A percentile compares a stretch with the other conserved stretches of the same genome.
phyloP scores from a whole-genome alignment of 30 jellyfish, hydroid and myxozoan species.

The Aurelia sp. region DNA sequence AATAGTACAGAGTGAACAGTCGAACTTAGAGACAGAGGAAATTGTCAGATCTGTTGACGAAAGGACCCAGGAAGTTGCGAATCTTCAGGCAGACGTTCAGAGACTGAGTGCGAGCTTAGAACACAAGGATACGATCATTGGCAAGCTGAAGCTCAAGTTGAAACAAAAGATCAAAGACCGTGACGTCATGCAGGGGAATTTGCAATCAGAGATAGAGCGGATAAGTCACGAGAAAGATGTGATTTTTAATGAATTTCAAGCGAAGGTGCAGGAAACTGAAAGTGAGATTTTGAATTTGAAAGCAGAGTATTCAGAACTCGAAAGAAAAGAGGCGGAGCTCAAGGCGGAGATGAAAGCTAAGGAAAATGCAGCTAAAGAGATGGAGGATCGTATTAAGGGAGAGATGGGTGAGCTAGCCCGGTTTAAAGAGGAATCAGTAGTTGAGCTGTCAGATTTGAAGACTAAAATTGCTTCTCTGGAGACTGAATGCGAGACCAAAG shows the following conservation, averaged over 20 bases:
- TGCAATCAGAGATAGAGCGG: constrained; percentile 84
- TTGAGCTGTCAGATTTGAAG: constrained; percentile 2
- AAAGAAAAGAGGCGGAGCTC: background rate
- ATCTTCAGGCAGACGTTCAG: constrained; percentile 23
- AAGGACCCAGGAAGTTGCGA: constrained; percentile 5
- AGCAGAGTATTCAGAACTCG: constrained; percentile 20
- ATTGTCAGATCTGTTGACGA: constrained; percentile 49
- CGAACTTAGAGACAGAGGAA: constrained; percentile 50
- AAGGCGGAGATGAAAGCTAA: constrained; percentile 6
- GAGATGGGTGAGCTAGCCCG: constrained; percentile 1
- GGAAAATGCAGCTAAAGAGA: background rate
- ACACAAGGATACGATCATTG: constrained; percentile 79
- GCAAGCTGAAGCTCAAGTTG: constrained; percentile 81
- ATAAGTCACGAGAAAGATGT: constrained; percentile 80
- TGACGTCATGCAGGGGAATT: constrained; percentile 71
- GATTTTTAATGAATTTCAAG: constrained; percentile 81
- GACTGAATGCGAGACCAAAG: constrained; percentile 29
- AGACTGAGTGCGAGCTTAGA: constrained; percentile 26
- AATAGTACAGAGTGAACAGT: constrained; percentile 7
- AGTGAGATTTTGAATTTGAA: constrained; percentile 9
- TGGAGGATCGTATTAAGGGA: background rate
- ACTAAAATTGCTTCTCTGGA: constrained; percentile 12
- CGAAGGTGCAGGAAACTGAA: constrained; percentile 73
- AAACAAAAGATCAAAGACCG: constrained; percentile 82
- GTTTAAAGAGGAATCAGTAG: background rate